Evolutionary conservation across 2,113 vertebrate genomes (phyloP).

Genomic region (Gavialis gangeticus): DNA sequence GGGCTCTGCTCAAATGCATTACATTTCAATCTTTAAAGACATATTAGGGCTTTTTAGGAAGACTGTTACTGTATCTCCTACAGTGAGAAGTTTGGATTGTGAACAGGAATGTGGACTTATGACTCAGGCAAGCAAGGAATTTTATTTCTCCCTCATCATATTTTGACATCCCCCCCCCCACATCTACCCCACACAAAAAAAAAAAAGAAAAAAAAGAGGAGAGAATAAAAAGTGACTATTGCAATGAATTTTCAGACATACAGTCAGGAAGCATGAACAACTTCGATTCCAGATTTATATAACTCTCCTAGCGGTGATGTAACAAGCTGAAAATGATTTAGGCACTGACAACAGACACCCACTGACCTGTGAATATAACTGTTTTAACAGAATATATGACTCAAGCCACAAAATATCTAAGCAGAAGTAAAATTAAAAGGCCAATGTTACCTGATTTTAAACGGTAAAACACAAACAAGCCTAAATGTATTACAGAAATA

Average conservation of each 20-base stretch:
- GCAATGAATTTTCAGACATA: neutral
- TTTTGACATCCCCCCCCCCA: neutral
- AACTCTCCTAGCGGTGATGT: neutral
- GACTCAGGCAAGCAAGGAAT: neutral
- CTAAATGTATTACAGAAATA: neutral
- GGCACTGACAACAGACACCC: neutral
- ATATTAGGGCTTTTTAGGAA: neutral
- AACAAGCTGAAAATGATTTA: neutral
- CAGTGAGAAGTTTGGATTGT: neutral
- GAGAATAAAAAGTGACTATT: neutral
- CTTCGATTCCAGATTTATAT: conserved; percentile 34
- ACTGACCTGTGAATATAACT: neutral
- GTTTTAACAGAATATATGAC: neutral
- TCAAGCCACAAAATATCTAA: conserved; percentile 11
- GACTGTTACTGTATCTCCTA: accelerated
- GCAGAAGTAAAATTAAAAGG: neutral
- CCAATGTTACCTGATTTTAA: neutral
- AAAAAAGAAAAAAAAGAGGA: neutral
- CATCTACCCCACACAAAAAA: neutral
- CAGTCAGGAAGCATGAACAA: neutral
- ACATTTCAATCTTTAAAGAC: neutral
- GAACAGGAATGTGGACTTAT: neutral
- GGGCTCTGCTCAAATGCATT: neutral
- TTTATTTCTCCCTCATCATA: neutral
- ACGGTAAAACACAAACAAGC: neutral